Evolutionary conservation across 1,140 invertebrate genomes (phyloP).

Genomic region (Agrypnia vestita): DNA sequence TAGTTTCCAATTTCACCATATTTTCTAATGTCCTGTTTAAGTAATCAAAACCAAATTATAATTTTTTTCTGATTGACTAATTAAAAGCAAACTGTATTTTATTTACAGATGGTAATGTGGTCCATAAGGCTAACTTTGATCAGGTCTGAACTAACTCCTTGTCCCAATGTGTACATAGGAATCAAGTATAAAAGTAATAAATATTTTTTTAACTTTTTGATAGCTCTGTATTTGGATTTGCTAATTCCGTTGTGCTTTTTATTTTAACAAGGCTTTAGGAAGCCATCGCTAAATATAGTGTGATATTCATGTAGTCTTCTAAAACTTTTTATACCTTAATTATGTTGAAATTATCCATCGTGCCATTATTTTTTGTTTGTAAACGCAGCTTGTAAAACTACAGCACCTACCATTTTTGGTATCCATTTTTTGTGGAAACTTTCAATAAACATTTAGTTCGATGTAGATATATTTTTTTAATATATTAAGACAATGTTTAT

Average conservation of each 20-base stretch:
- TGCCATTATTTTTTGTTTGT: slow-evolving; percentile 46
- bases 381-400: slow-evolving; percentile 44
- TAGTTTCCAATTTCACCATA: too few species aligned
- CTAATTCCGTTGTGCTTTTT: slow-evolving; percentile 58
- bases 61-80: too few species aligned
- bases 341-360: slow-evolving; percentile 52
- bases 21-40: too few species aligned
- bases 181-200: slow-evolving; percentile 53
- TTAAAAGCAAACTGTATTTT: too few species aligned
- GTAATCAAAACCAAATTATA: too few species aligned
- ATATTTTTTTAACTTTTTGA: slow-evolving; percentile 75
- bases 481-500: slow-evolving; percentile 42
- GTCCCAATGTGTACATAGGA: slow-evolving; percentile 53
- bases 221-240: slow-evolving; percentile 73
- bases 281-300: slow-evolving; percentile 61
- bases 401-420: slow-evolving; percentile 43
- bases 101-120: neutral
- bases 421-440: slow-evolving; percentile 45
- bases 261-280: slow-evolving; percentile 51
- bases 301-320: slow-evolving; percentile 62
- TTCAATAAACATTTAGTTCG: slow-evolving; percentile 43
- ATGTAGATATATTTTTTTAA: slow-evolving; percentile 42
- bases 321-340: slow-evolving; percentile 59
- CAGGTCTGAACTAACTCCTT: neutral
- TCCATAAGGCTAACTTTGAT: neutral